Base-by-base conservation (phyloP, 2,888 invertebrate genomes). In the Lordiphosa andalusiaca region DNA sequence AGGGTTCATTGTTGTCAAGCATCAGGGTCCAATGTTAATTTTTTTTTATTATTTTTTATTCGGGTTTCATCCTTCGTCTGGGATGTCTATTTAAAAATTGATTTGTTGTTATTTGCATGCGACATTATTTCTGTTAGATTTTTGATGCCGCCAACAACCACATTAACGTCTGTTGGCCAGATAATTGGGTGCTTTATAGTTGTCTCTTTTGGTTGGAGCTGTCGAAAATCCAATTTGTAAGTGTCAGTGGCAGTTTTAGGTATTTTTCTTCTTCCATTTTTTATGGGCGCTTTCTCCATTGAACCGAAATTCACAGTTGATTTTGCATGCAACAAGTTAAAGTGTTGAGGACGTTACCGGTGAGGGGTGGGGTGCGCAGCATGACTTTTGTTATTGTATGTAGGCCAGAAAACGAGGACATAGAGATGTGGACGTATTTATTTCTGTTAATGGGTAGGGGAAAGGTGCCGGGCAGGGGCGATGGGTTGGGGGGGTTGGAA, bases 41-140 rank as follows among this genome's bases (percentile, higher is more conserved):
- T 67, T 53, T 57, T 47, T 47, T n/a, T n/a, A n/a, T n/a, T 16
- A 16, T 1, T 16, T 42, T 58, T 47, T 52, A 56, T 47, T 52
- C 38, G 42, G 49, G 41, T 55, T 41, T 41, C 47, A 42, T 30
- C 52, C 38, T 40, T 44, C 30, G 54, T 21, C 39, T 47, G 40
- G 42, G 30, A 46, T 73, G 64, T 81, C 82, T 84, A 64, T 82
- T 84, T 74, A 71, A 84, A 71, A 78, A 74, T 78, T 82, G 82
- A 78, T 82, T 78, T 84, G 84, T 78, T 78, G 78, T 84, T 78
- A 78, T 84, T 84, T 78, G 78, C 83, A 77, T 77, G 75, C 71
- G 61, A 61, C 84, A 78, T 82, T 77, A 74, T 74, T 71, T 84
- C 80, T 83, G 73, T 63, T 44, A 57, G 57, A 67, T 76, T 50